phyloP scores from a whole-genome alignment of 1,140 invertebrate species.

The Brachionus rotundiformis region DNA sequence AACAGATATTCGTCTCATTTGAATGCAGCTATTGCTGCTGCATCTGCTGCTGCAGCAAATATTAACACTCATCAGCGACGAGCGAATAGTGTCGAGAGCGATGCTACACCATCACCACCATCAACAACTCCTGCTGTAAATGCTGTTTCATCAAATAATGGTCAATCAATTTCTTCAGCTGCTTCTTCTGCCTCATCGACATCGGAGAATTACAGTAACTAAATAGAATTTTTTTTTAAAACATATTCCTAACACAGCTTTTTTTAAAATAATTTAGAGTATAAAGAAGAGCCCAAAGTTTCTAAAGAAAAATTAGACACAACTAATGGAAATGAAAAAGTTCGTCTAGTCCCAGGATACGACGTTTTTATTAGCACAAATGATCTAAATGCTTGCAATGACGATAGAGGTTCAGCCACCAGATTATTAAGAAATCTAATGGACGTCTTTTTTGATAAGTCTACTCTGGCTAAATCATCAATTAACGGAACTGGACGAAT shows the following conservation, averaged over 20 bases:
- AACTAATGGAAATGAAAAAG: slow-evolving; percentile 33
- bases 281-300: slow-evolving; percentile 43
- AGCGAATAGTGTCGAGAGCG: slow-evolving; percentile 50
- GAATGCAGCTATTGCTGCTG: slow-evolving; percentile 48
- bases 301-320: slow-evolving; percentile 42
- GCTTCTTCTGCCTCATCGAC: slow-evolving; percentile 38
- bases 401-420: slow-evolving; percentile 40
- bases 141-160: neutral
- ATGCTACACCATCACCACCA: slow-evolving; percentile 44
- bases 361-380: slow-evolving; percentile 51
- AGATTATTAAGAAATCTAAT: slow-evolving; percentile 47
- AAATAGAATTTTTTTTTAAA: no score
- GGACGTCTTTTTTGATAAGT: slow-evolving; percentile 51
- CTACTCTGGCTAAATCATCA: slow-evolving; percentile 47
- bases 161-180: slow-evolving; percentile 36
- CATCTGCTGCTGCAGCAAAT: slow-evolving; percentile 26
- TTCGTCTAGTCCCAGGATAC: slow-evolving; percentile 43
- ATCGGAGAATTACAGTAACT: slow-evolving; percentile 41
- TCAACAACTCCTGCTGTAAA: slow-evolving; percentile 39
- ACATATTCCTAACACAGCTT: no score
- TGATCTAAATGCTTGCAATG: slow-evolving; percentile 48
- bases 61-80: neutral
- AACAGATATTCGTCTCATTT: slow-evolving; percentile 46
- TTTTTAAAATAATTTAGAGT: no score
- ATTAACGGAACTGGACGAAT: slow-evolving; percentile 50